phyloP scores from a whole-genome alignment of 2,888 invertebrate genomes.

The Trichopoda pennipes region DNA sequence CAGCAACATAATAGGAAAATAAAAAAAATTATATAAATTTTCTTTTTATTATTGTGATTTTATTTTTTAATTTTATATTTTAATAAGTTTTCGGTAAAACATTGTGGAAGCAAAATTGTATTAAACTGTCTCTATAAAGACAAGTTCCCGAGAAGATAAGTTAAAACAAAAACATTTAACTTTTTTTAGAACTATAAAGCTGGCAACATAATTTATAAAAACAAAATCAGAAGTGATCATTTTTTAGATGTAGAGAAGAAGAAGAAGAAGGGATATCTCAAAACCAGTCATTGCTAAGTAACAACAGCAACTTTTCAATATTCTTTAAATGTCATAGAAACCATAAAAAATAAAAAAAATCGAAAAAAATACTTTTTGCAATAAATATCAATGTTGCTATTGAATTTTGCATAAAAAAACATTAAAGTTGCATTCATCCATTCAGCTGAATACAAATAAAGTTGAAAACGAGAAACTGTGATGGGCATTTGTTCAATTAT shows the following conservation, averaged over 20 bases:
- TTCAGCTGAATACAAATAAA: not conserved
- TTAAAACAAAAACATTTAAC: no score
- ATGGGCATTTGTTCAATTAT: conserved; percentile 35
- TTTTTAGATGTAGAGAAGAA: conserved; percentile 6
- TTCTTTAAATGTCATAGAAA: conserved; percentile 63
- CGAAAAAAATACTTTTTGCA: not conserved
- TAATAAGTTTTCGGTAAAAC: no score
- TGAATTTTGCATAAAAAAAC: conserved; percentile 37
- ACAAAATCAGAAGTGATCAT: no score
- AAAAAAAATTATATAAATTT: not conserved
- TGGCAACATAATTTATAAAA: no score
- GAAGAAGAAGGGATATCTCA: conserved; percentile 13
- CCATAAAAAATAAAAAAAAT: not conserved
- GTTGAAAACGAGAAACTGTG: not conserved
- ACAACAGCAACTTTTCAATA: conserved; percentile 51
- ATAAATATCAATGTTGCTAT: conserved; percentile 33
- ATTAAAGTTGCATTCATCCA: not conserved
- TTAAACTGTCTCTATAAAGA: not conserved
- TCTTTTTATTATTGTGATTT: not conserved
- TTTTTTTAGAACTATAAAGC: no score
- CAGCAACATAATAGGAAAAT: conserved; percentile 3
- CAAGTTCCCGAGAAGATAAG: conserved; percentile 32
- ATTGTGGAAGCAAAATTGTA: no score
- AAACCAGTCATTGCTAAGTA: conserved; percentile 26
- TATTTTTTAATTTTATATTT: not conserved